These are phyloP conservation scores for Heterohyrax brucei DNA, from an alignment of 2,797 vertebrate genomes.

Conservation along the genomic window DNA sequence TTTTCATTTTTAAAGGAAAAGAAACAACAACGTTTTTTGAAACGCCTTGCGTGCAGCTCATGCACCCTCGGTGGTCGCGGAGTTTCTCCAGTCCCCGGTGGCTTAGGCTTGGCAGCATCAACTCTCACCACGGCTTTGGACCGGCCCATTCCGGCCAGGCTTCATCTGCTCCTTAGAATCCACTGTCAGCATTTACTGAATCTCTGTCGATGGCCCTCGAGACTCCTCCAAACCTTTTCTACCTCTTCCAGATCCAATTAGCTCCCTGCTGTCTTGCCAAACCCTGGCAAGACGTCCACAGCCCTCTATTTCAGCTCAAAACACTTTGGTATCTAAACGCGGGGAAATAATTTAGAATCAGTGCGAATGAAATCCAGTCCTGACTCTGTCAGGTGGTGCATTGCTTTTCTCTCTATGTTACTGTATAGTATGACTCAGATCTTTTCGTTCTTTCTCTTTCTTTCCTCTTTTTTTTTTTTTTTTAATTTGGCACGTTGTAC, in stretches of 20 bases:
- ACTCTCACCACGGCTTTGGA: background rate
- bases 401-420: background rate
- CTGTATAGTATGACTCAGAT: background rate
- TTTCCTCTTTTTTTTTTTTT: background rate
- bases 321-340: background rate
- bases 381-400: too few relatives aligned
- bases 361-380: background rate
- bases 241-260: background rate
- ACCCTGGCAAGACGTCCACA: background rate
- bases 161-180: background rate
- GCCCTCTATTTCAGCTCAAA: background rate
- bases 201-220: background rate
- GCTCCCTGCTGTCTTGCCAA: background rate
- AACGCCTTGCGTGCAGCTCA: background rate
- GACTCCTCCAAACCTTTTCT: background rate
- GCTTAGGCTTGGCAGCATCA: background rate
- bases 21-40: background rate
- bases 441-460: background rate
- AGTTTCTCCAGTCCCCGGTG: accelerated
- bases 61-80: accelerated
- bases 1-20: background rate
- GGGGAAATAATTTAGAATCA: background rate
- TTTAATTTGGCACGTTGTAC: background rate
- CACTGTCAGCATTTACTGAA: background rate
- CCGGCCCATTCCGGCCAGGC: background rate